phyloP scores from a whole-genome alignment of 2,888 invertebrate genomes.

The Timema podura region DNA sequence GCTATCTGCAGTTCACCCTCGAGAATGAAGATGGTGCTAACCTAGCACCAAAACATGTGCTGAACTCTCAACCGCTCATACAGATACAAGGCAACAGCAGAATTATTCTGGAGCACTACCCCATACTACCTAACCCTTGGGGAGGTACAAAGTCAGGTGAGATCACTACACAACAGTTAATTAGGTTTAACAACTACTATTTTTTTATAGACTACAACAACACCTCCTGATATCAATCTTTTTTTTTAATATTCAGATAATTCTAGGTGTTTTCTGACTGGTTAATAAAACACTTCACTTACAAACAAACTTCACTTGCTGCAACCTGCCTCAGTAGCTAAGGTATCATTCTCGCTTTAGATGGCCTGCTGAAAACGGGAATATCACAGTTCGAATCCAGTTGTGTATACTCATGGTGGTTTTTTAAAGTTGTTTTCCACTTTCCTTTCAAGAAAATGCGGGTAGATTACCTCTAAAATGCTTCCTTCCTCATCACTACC shows the following conservation, averaged over 20 bases:
- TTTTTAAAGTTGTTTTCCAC: too few relatives aligned
- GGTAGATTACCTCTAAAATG: too few relatives aligned
- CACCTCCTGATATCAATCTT: conserved; percentile 7
- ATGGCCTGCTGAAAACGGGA: background rate
- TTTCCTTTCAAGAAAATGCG: too few relatives aligned
- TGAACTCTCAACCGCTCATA: conserved; percentile 70
- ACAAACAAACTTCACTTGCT: too few relatives aligned
- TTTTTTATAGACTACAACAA: conserved; percentile 4
- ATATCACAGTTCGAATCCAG: too few relatives aligned
- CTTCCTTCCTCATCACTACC: too few relatives aligned
- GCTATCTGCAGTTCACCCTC: conserved; percentile 73
- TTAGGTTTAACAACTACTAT: background rate
- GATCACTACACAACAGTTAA: conserved; percentile 9
- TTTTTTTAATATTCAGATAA: background rate
- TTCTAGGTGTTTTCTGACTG: background rate
- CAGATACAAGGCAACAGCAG: conserved; percentile 69
- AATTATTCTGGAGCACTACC: conserved; percentile 70
- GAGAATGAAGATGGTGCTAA: conserved; percentile 61
- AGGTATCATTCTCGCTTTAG: background rate
- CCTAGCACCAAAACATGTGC: conserved; percentile 48
- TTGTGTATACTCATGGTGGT: too few relatives aligned
- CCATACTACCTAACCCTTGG: conserved; percentile 43
- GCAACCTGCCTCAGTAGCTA: too few relatives aligned
- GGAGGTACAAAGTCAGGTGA: conserved; percentile 51
- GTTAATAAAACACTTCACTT: background rate